phyloP scores from a whole-genome alignment of 2,797 vertebrate genomes.

The Poeciliopsis paucimaculata region DNA sequence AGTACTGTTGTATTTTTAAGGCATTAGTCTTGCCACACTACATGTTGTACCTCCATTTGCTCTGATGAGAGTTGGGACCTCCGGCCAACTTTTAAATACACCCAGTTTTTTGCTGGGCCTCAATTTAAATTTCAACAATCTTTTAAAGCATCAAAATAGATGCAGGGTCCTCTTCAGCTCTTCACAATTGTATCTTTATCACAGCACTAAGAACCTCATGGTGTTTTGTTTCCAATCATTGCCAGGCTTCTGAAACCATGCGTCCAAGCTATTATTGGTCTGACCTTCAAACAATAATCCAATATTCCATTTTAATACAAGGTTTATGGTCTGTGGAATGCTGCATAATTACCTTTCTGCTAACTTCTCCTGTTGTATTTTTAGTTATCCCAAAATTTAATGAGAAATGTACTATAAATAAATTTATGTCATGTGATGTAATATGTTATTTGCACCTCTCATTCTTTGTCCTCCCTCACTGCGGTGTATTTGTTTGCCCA shows the following conservation, averaged over 20 bases:
- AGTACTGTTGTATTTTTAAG: constrained; percentile 1
- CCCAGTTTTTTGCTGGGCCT: neutral
- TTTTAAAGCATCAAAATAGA: neutral
- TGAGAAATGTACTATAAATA: neutral
- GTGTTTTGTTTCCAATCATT: constrained; percentile 44
- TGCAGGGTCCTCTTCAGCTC: neutral
- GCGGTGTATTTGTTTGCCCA: neutral
- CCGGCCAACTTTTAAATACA: neutral
- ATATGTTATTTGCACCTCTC: neutral
- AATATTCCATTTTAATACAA: constrained; percentile 48
- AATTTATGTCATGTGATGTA: neutral
- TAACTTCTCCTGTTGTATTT: neutral
- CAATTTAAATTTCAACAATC: neutral
- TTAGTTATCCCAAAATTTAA: neutral
- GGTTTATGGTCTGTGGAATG: constrained; percentile 38
- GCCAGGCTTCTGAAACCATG: constrained; percentile 25
- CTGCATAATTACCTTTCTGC: constrained; percentile 5
- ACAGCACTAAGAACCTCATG: neutral
- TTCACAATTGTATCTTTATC: constrained; percentile 5
- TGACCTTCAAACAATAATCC: constrained; percentile 59
- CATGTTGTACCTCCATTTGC: neutral
- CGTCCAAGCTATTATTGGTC: constrained; percentile 63
- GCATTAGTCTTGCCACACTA: neutral
- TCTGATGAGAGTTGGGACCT: neutral
- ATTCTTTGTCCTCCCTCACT: neutral